phyloP scores from a whole-genome alignment of 2,888 invertebrate genomes.

The Parthenolecanium corni region DNA sequence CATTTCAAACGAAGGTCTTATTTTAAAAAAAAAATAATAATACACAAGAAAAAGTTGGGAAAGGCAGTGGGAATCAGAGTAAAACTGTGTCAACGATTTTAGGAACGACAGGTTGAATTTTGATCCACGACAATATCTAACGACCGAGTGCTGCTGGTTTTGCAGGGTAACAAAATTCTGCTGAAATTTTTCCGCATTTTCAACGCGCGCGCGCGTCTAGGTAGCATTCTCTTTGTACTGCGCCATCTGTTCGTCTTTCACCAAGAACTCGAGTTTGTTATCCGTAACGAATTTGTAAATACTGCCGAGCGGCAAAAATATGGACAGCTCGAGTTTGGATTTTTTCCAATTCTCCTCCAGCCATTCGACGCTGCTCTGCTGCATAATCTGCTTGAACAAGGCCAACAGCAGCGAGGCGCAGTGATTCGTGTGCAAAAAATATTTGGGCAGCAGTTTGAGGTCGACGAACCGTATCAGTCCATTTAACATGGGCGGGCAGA shows the following conservation, averaged over 20 bases:
- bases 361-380: conserved; percentile 8
- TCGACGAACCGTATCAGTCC: conserved; percentile 13
- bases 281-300: conserved; percentile 10
- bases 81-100: no score
- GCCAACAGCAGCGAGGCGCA: conserved; percentile 20
- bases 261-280: conserved; percentile 9
- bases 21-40: no score
- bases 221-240: conserved; percentile 9
- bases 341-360: conserved; percentile 22
- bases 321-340: conserved; percentile 14
- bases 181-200: no score
- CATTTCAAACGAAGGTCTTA: no score
- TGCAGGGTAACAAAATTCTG: no score
- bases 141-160: no score
- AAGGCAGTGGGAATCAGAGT: no score
- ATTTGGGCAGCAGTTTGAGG: conserved; percentile 14
- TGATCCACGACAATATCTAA: no score
- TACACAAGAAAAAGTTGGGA: no score
- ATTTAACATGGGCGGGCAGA: conserved; percentile 4
- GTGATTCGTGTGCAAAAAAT: conserved; percentile 7
- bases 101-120: no score
- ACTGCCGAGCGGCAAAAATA: not conserved
- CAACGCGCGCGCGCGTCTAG: no score
- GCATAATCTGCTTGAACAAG: conserved; percentile 8
- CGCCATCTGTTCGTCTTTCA: not conserved